Percentiles rank a stretch among this genome's conserved stretches.
Conservation (phyloP, 2,888 invertebrate species). For the Tribolium freemani region DNA sequence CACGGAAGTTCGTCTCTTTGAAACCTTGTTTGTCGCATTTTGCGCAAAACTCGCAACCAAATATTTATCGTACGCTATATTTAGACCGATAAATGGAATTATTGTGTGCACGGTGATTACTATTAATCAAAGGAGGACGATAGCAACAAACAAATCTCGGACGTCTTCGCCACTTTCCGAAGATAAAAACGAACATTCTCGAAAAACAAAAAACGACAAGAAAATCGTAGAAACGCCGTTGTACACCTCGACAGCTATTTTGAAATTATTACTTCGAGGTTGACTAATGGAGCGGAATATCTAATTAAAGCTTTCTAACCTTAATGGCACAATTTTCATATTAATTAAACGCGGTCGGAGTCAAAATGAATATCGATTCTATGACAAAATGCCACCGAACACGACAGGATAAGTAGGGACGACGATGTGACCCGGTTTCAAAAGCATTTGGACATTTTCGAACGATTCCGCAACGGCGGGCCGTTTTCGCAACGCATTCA, state of each 20-base stretch:
- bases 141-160: constrained; percentile 38
- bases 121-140: constrained; percentile 35
- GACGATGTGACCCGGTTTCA: not conserved
- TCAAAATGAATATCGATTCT: constrained; percentile 16
- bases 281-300: constrained; percentile 53
- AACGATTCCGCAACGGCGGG: not conserved
- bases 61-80: constrained; percentile 40
- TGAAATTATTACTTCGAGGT: constrained; percentile 49
- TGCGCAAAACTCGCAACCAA: constrained; percentile 29
- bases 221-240: constrained; percentile 8
- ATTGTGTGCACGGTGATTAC: constrained; percentile 29
- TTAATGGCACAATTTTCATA: constrained; percentile 38
- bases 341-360: constrained; percentile 31
- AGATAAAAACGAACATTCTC: constrained; percentile 16
- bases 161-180: constrained; percentile 15
- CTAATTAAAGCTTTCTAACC: constrained; percentile 51
- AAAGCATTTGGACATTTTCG: not conserved
- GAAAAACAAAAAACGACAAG: not conserved
- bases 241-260: constrained; percentile 36
- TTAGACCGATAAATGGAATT: constrained; percentile 34
- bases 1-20: constrained; percentile 26
- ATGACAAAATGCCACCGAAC: constrained; percentile 25
- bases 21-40: constrained; percentile 28
- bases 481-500: not conserved
- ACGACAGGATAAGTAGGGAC: not conserved